These are phyloP conservation scores for Drosophila leonis DNA, from an alignment of 2,888 invertebrate genomes.

Conservation along the genomic window DNA sequence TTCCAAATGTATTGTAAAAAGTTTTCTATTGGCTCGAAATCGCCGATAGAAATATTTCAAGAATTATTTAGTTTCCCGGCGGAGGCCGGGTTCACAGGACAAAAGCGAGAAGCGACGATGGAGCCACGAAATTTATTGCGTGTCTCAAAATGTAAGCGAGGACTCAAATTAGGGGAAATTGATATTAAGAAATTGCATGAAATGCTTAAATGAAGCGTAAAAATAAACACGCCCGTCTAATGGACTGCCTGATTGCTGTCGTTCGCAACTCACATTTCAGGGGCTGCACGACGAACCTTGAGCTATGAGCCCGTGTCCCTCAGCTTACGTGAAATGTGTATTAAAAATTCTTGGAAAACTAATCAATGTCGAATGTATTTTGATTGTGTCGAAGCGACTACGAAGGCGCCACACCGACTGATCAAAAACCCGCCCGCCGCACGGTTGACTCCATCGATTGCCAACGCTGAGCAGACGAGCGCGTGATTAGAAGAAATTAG, in stretches of 20 bases:
- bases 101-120: constrained; percentile 21
- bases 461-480: constrained; percentile 18
- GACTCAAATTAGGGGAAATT: constrained; percentile 64
- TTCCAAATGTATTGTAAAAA: background rate
- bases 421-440: constrained; percentile 27
- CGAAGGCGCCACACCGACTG: constrained; percentile 42
- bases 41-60: background rate
- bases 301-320: background rate
- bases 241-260: constrained; percentile 73
- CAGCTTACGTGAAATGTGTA: constrained; percentile 50
- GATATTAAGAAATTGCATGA: constrained; percentile 78
- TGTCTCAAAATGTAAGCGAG: constrained; percentile 54
- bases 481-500: constrained; percentile 74
- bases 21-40: background rate
- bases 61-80: background rate
- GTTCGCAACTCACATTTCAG: constrained; percentile 1
- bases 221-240: constrained; percentile 69
- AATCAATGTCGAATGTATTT: constrained; percentile 77
- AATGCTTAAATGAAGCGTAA: constrained; percentile 79
- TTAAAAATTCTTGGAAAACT: constrained; percentile 78
- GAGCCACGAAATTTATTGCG: constrained; percentile 62
- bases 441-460: constrained; percentile 26
- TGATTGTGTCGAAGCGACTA: constrained; percentile 61
- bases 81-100: no score
- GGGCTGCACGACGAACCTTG: background rate